Percentiles rank a stretch among this genome's conserved stretches.
Evolutionary conservation across 2,888 invertebrate genomes (phyloP).

Genomic region (Cabera pusaria): DNA sequence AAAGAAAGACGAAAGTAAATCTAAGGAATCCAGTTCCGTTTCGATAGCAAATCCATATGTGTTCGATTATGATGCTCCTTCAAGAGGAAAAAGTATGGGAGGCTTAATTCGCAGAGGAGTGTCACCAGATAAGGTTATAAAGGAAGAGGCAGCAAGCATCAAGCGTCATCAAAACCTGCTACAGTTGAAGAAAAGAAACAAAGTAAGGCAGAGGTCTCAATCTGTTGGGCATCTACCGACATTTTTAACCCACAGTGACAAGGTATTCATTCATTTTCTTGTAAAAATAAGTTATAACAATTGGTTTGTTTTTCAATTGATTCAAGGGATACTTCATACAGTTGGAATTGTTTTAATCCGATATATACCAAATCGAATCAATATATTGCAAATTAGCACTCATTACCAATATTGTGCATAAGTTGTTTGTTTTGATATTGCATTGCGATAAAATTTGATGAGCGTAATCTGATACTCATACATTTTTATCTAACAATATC

Average conservation of each 20-base stretch:
- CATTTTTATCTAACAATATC: no score
- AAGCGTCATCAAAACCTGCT: constrained; percentile 51
- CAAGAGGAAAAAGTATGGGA: constrained; percentile 61
- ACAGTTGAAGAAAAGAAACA: constrained; percentile 43
- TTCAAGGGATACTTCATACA: no score
- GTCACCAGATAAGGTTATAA: constrained; percentile 58
- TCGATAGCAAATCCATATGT: constrained; percentile 77
- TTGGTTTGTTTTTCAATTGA: no score
- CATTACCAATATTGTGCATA: no score
- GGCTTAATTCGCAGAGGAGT: constrained; percentile 57
- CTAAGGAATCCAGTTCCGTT: constrained; percentile 74
- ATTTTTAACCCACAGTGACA: constrained; percentile 87
- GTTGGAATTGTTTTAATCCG: no score
- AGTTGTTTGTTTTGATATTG: no score
- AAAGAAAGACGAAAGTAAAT: constrained; percentile 58
- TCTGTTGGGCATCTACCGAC: constrained; percentile 91
- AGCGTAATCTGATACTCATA: no score
- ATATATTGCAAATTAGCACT: no score
- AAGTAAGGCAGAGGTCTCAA: constrained; percentile 56
- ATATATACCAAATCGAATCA: no score
- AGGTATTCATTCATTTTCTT: no score
- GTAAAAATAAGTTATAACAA: no score
- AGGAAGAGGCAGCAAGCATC: constrained; percentile 60
- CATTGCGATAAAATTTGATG: no score
- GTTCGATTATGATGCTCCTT: constrained; percentile 58